Conservation (phyloP, 2,797 vertebrate species). For the Psittacula echo region DNA sequence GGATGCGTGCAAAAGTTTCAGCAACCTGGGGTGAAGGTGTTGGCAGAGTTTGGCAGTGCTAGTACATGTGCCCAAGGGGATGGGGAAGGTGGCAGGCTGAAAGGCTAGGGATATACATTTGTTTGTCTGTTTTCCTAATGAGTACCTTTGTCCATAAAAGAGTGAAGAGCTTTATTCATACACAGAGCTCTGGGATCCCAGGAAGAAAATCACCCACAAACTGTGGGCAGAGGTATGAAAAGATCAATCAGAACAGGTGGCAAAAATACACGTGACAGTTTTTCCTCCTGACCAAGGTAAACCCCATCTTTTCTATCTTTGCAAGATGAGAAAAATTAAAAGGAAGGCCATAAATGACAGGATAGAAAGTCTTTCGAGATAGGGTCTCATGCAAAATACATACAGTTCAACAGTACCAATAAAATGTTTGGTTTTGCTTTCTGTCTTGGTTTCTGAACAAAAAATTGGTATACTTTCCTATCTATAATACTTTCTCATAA, state of each 20-base stretch:
- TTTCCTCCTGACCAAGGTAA: neutral
- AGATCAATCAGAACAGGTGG: neutral
- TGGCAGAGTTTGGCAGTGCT: neutral
- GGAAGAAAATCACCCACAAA: neutral
- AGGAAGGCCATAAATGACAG: neutral
- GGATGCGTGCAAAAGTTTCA: neutral
- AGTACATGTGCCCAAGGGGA: neutral
- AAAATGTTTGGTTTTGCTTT: neutral
- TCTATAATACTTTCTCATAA: neutral
- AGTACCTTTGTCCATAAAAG: neutral
- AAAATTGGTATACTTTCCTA: neutral
- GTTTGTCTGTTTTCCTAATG: neutral
- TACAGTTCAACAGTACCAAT: neutral
- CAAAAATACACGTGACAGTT: neutral
- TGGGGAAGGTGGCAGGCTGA: neutral
- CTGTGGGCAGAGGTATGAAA: neutral
- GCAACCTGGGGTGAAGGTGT: neutral
- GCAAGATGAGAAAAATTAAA: neutral
- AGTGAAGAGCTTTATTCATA: neutral
- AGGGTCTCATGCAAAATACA: neutral
- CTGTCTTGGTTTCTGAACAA: neutral
- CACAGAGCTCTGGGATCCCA: neutral
- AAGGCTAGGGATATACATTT: neutral
- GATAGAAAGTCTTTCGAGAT: neutral
- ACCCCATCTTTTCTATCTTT: neutral